Conservation (phyloP, 1,140 invertebrate genomes). For the Bombus breviceps region DNA sequence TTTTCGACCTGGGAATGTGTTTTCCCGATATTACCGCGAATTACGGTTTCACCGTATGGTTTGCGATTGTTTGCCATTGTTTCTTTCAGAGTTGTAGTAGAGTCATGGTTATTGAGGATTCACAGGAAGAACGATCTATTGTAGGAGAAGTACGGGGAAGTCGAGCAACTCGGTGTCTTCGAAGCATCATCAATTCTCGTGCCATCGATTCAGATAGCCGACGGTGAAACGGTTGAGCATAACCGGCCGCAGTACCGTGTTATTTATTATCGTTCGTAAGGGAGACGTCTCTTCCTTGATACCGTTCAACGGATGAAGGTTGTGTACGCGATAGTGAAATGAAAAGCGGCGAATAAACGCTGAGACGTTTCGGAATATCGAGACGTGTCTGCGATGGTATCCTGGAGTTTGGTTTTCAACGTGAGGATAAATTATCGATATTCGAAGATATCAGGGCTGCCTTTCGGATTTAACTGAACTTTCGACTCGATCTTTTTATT, state of each 20-base stretch:
- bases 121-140: background rate
- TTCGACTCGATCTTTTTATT: background rate
- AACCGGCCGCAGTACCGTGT: background rate
- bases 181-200: slow-evolving; percentile 36
- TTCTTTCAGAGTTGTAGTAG: background rate
- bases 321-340: slow-evolving; percentile 1
- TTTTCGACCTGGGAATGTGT: background rate
- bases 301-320: background rate
- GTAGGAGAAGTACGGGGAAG: background rate
- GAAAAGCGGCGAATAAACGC: background rate
- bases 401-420: background rate
- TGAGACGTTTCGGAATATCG: background rate
- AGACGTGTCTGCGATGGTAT: background rate
- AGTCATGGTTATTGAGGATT: background rate
- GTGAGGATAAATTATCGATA: background rate
- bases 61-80: background rate
- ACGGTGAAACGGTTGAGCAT: slow-evolving; percentile 7
- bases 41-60: too few species aligned
- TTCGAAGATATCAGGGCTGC: fast-evolving
- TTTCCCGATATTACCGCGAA: background rate
- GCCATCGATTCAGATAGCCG: slow-evolving; percentile 25
- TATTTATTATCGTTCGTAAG: slow-evolving; percentile 30
- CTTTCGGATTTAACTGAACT: slow-evolving; percentile 16
- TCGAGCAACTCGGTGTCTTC: background rate
- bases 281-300: background rate